phyloP scores from a whole-genome alignment of 2,888 invertebrate species.

The Netelia inedita region DNA sequence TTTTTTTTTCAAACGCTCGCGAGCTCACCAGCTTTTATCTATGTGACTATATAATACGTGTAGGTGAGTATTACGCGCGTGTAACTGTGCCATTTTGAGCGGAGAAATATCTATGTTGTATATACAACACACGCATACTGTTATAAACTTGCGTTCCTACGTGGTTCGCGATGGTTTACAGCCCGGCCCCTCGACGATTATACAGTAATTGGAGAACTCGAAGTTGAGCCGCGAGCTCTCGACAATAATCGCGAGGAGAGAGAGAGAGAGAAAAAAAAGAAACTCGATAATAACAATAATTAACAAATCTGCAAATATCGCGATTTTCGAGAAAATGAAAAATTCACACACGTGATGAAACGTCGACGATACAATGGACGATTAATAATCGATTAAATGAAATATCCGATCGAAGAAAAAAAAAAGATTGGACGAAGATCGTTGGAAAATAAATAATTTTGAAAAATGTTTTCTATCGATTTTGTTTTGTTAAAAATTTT shows the following conservation, averaged over 20 bases:
- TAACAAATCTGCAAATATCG: too few species aligned
- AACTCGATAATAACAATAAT: too few species aligned
- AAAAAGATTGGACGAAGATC: too few species aligned
- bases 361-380: too few species aligned
- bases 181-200: constrained; percentile 25
- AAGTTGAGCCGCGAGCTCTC: not conserved
- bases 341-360: too few species aligned
- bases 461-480: too few species aligned
- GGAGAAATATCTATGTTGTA: constrained; percentile 9
- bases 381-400: too few species aligned
- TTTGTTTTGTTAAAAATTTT: too few species aligned
- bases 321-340: too few species aligned
- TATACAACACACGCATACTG: not conserved
- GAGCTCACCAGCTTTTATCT: constrained; percentile 5
- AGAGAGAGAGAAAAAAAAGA: constrained; percentile 16
- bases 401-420: too few species aligned
- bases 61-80: not conserved
- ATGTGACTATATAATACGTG: not conserved
- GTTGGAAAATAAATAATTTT: too few species aligned
- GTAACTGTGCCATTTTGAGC: constrained; percentile 14
- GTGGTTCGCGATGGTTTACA: constrained; percentile 23
- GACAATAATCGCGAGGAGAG: not conserved
- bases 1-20: constrained; percentile 34
- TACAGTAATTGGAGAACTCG: constrained; percentile 17
- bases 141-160: not conserved